Evolutionary conservation across 2,888 invertebrate genomes (phyloP), one percentile per base, ranked within the genome.

Genomic region (Smittia aterrima): DNA sequence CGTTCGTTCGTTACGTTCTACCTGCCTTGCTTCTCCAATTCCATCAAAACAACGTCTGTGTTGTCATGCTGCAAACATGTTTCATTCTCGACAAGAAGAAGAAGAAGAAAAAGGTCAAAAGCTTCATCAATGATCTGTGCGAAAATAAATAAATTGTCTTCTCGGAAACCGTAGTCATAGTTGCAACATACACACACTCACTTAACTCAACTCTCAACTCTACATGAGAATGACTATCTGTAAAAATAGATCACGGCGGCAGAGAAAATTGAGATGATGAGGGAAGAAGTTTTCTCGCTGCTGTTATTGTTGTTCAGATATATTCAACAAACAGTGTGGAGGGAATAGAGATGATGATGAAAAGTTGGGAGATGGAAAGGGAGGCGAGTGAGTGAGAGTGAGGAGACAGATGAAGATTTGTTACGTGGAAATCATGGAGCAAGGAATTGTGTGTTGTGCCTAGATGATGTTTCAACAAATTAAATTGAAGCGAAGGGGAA

Each of bases 391-490:
- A 6, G 47, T 47, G 47, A 38, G 47, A 32, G 9, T 32, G 32
- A n/a, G 16, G 47, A 2, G 16, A 47, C 47, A 47, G 47, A 47
- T 47, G 47, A 47, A 47, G 47, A 47, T 47, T 47, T 47, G 47
- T 47, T n/a, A 47, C 16, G 16, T 47, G 13, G 47, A 47, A 53
- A n/a, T 22, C 7, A n/a, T 9, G 58, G 58, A 22, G 58, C 58
- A 58, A 58, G 20, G 58, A 22, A 58, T 58, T 58, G 24, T 58
- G 27, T 41, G 4, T 40, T 67, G 41, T 67, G 40, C 47, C 16
- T 41, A 11, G 20, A 70, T 68, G 68, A 41, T 68, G 41, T 41
- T 41, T 68, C 41, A 68, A 68, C 68, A 47, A 68, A 47, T 68
- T 68, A 68, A 68, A 68, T 68, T 68, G 68, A 68, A 66, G 41